Evolutionary conservation across 2,797 vertebrate genomes (phyloP).

Genomic region (Novumbra hubbsi): DNA sequence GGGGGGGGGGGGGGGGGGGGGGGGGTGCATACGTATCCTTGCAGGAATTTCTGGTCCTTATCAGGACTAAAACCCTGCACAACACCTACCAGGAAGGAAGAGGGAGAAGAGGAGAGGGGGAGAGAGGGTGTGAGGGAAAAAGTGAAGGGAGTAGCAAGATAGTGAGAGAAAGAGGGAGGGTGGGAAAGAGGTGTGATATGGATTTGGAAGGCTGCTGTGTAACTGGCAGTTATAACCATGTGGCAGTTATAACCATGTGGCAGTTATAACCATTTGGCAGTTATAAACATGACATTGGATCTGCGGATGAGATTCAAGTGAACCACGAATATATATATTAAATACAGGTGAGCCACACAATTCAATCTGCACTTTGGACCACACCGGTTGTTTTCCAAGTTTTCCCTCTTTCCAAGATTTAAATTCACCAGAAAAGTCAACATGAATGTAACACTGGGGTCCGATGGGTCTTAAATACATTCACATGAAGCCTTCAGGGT

Average conservation of each 20-base stretch:
- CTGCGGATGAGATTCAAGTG: neutral
- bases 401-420: no score
- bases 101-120: neutral
- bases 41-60: no score
- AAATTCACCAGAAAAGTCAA: constrained; percentile 16
- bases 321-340: neutral
- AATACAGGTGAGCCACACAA: neutral
- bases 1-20: no score
- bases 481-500: constrained; percentile 33
- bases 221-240: neutral
- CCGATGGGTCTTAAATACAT: constrained; percentile 43
- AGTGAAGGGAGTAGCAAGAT: neutral
- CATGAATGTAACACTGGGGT: constrained; percentile 9
- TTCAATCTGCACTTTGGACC: neutral
- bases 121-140: neutral
- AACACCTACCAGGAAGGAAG: no score
- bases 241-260: neutral
- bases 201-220: neutral
- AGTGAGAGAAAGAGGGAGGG: neutral
- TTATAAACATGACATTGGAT: neutral
- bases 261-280: neutral
- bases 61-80: no score
- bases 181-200: neutral
- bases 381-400: constrained; percentile 9
- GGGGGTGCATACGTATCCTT: no score